These are phyloP conservation scores for Ciconia stormi DNA, from an alignment of 2,113 vertebrate genomes.

Conservation along the genomic window DNA sequence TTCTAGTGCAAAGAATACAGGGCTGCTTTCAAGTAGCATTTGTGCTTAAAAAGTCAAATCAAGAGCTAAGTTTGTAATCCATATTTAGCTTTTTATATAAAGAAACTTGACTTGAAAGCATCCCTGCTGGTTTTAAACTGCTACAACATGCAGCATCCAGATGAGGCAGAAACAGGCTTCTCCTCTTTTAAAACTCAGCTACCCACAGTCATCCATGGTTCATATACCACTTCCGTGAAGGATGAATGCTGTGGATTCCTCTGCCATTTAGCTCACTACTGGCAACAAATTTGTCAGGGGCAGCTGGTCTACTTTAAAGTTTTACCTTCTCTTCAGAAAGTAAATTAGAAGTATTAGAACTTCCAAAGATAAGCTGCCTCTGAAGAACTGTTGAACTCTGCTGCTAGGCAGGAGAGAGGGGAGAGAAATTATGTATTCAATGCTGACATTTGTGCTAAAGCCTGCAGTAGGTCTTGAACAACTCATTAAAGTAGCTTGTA, in stretches of 20 bases:
- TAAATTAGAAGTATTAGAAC: constrained; percentile 63
- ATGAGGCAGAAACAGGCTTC: constrained; percentile 16
- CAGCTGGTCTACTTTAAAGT: constrained; percentile 45
- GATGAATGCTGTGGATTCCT: neutral
- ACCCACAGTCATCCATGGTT: neutral
- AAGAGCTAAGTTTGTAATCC: neutral
- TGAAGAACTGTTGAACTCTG: constrained; percentile 58
- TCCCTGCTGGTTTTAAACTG: constrained; percentile 8
- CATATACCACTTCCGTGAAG: constrained; percentile 18
- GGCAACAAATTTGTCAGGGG: neutral
- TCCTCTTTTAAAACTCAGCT: constrained; percentile 16
- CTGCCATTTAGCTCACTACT: neutral
- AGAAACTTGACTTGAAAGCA: constrained; percentile 33
- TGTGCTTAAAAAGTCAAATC: constrained; percentile 10
- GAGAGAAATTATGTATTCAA: neutral
- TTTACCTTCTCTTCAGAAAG: constrained; percentile 64
- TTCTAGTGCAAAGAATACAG: neutral
- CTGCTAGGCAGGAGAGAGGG: constrained; percentile 1
- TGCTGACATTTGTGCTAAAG: constrained; percentile 7
- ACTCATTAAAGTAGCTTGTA: neutral
- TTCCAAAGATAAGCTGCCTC: constrained; percentile 44
- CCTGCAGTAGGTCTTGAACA: neutral
- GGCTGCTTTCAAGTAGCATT: neutral
- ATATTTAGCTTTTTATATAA: constrained; percentile 25
- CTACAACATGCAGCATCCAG: neutral